These are phyloP conservation scores for Aegithalos caudatus DNA, from an alignment of 2,113 vertebrate species.

Conservation along the genomic window DNA sequence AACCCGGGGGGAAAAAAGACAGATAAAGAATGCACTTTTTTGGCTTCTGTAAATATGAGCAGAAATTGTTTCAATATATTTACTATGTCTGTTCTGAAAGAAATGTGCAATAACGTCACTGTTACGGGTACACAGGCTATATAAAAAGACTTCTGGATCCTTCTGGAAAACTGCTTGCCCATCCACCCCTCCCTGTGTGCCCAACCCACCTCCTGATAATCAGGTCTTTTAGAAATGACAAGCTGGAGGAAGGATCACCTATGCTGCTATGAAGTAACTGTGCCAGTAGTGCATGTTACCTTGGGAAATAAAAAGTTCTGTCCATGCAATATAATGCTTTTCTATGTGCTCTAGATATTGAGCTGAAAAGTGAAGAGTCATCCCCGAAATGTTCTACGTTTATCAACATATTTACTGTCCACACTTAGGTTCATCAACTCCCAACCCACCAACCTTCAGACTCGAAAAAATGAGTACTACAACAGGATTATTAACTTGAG, in stretches of 20 bases:
- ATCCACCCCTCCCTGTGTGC: neutral
- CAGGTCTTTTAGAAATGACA: constrained; percentile 20
- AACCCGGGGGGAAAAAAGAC: neutral
- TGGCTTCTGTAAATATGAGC: neutral
- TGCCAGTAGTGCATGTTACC: constrained; percentile 33
- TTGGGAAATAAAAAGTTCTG: constrained; percentile 33
- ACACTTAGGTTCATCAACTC: constrained; percentile 44
- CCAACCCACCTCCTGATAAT: neutral
- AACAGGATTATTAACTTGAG: constrained; percentile 8
- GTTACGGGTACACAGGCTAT: constrained; percentile 35
- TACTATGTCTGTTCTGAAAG: neutral
- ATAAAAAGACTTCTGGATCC: constrained; percentile 17
- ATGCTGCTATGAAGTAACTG: constrained; percentile 36
- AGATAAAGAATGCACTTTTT: constrained; percentile 8
- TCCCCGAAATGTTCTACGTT: neutral
- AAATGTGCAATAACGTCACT: constrained; percentile 41
- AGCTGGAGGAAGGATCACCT: constrained; percentile 29
- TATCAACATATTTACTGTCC: constrained; percentile 35
- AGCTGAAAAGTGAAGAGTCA: constrained; percentile 55
- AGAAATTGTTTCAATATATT: constrained; percentile 16
- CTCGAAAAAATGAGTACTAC: neutral
- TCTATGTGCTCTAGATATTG: constrained; percentile 45
- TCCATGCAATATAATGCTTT: constrained; percentile 56
- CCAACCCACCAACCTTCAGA: constrained; percentile 3
- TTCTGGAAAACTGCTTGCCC: neutral